Percentiles rank a stretch among this genome's conserved stretches.
These are phyloP conservation scores for Amblyornis subalaris DNA, from an alignment of 2,113 vertebrate genomes.

Conservation along the genomic window DNA sequence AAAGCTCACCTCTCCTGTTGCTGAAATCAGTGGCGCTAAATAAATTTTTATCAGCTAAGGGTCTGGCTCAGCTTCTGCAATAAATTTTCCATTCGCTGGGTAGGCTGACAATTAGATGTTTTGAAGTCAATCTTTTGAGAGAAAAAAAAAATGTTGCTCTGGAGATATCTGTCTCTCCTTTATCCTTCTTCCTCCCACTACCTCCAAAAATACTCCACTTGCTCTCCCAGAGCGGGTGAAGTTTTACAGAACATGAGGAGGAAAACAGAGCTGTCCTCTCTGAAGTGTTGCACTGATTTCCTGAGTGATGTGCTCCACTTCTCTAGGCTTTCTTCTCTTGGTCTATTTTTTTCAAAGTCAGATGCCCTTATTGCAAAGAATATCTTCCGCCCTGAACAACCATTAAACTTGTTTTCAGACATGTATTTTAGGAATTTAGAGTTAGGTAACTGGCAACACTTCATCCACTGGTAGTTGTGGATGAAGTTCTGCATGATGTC, in stretches of 20 bases:
- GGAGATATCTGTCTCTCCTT: background rate
- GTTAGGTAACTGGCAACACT: background rate
- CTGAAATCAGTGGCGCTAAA: background rate
- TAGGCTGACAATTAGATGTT: background rate
- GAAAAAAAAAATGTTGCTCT: background rate
- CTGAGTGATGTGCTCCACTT: background rate
- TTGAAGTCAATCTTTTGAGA: background rate
- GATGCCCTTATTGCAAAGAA: background rate
- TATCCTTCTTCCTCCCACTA: background rate
- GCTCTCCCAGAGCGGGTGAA: background rate
- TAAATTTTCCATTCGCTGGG: background rate
- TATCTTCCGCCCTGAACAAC: background rate
- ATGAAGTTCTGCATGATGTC: background rate
- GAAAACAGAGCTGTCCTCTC: background rate
- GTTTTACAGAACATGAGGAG: background rate
- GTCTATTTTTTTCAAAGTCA: background rate
- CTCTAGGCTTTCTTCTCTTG: background rate
- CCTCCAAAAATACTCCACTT: background rate
- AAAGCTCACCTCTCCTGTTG: background rate
- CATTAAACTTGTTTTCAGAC: background rate
- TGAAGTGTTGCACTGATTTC: rapidly evolving
- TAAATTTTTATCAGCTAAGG: background rate
- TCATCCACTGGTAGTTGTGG: background rate
- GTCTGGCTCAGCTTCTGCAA: background rate
- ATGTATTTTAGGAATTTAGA: background rate